Conservation (phyloP, 1,140 invertebrate genomes). For the Planococcus citri region DNA sequence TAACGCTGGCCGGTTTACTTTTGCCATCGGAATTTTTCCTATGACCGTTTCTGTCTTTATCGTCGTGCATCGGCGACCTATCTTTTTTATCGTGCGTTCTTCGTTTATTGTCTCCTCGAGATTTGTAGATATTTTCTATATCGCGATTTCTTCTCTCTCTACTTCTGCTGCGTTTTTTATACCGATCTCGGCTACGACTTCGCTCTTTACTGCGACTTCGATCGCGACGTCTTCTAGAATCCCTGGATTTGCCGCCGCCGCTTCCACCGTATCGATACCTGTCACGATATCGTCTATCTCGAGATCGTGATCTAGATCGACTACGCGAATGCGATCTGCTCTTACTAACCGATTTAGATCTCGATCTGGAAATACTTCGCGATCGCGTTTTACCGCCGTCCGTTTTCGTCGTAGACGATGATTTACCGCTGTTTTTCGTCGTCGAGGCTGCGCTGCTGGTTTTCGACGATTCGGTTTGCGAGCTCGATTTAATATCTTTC, state of each 20-base stretch:
- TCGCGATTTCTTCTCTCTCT: conserved; percentile 22
- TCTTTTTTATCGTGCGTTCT: neutral
- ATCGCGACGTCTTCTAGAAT: conserved; percentile 32
- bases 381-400: neutral
- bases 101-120: neutral
- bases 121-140: conserved; percentile 15
- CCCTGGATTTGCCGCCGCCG: conserved; percentile 33
- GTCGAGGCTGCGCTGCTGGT: too few species aligned
- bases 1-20: too few species aligned
- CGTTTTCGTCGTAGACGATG: neutral
- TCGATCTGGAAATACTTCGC: neutral
- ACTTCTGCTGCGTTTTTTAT: conserved; percentile 33
- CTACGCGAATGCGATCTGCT: neutral
- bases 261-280: conserved; percentile 34
- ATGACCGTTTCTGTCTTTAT: neutral
- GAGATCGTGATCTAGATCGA: conserved; percentile 35
- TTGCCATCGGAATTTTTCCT: neutral
- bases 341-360: neutral
- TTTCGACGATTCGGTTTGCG: neutral
- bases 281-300: conserved; percentile 35
- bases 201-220: conserved; percentile 31
- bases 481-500: neutral
- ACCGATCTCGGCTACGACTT: conserved; percentile 27
- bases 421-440: neutral
- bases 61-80: neutral